phyloP scores from a whole-genome alignment of 2,888 invertebrate species.

The Strigamia maritima region DNA sequence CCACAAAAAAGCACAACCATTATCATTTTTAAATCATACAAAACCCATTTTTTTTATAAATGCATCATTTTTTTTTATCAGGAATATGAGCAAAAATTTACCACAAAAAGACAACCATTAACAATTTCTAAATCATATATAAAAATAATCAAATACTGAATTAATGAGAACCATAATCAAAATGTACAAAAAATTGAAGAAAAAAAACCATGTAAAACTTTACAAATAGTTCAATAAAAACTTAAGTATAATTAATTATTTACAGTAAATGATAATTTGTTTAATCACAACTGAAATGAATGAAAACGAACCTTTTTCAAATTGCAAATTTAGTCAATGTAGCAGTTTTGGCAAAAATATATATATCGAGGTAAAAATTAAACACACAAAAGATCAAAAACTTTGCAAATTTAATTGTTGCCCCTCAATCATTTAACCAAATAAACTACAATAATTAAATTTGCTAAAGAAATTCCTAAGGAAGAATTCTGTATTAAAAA shows the following conservation, averaged over 20 bases:
- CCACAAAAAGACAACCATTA: background rate
- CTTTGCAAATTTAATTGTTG: background rate
- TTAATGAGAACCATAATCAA: background rate
- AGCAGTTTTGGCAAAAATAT: background rate
- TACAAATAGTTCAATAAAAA: background rate
- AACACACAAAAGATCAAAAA: background rate
- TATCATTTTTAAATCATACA: slow-evolving; percentile 7
- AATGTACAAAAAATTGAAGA: background rate
- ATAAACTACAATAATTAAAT: slow-evolving; percentile 5
- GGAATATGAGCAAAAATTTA: background rate
- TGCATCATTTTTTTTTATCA: background rate
- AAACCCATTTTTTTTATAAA: background rate
- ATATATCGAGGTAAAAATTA: background rate
- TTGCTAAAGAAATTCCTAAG: slow-evolving; percentile 28
- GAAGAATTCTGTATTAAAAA: slow-evolving; percentile 7
- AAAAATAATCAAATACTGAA: background rate
- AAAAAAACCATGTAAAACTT: background rate
- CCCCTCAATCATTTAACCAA: background rate
- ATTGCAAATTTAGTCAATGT: slow-evolving; percentile 22
- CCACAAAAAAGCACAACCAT: slow-evolving; percentile 15
- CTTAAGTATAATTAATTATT: slow-evolving; percentile 3
- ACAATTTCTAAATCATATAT: background rate
- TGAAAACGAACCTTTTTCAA: slow-evolving; percentile 1
- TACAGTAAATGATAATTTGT: slow-evolving; percentile 9
- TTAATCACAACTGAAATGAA: background rate